Percentiles rank a stretch among this genome's conserved stretches.
phyloP scores from a whole-genome alignment of 2,113 vertebrate species.

The Archilochus colubris region DNA sequence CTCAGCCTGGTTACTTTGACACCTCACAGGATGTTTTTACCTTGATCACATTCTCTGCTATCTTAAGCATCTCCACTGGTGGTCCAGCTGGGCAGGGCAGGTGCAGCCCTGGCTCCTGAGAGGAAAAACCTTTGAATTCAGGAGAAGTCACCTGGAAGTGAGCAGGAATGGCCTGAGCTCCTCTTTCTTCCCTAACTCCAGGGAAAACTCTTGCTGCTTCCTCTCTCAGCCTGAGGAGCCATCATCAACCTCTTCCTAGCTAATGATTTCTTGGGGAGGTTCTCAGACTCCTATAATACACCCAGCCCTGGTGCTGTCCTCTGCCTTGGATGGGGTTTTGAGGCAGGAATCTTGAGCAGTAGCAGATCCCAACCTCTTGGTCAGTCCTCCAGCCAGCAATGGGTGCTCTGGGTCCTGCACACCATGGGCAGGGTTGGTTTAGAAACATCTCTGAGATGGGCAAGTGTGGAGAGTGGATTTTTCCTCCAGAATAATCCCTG shows the following conservation, averaged over 20 bases:
- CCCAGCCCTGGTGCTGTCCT: not conserved
- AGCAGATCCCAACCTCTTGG: not conserved
- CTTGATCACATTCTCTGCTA: accelerated
- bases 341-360: too few species aligned
- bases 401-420: not conserved
- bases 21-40: not conserved
- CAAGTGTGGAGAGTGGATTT: not conserved
- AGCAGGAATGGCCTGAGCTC: not conserved
- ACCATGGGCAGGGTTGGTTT: accelerated
- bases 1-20: not conserved
- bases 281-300: not conserved
- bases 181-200: accelerated
- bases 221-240: not conserved
- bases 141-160: not conserved
- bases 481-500: not conserved
- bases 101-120: not conserved
- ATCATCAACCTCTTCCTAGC: not conserved
- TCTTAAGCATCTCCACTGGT: not conserved
- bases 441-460: not conserved
- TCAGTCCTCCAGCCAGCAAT: not conserved
- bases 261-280: not conserved
- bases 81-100: not conserved
- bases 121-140: not conserved
- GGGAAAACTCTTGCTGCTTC: not conserved
- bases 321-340: not conserved